These are phyloP conservation scores for Carassius gibelio DNA, from an alignment of 2,113 vertebrate species.

Conservation along the genomic window DNA sequence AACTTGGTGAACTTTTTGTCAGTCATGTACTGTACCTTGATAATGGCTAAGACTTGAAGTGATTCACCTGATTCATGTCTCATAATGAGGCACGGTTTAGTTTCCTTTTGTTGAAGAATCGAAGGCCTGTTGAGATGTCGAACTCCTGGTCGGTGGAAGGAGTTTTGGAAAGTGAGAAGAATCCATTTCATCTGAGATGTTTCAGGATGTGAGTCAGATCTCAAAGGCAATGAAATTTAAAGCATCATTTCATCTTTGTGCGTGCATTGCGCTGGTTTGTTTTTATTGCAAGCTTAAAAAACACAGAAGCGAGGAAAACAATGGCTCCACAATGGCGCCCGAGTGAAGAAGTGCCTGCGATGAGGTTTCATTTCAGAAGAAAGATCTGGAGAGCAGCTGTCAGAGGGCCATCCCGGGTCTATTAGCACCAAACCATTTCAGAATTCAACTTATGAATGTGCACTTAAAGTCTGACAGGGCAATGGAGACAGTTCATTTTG, in stretches of 20 bases:
- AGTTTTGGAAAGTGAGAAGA: not conserved
- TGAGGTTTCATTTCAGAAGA: conserved; percentile 22
- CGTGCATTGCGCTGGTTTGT: not conserved
- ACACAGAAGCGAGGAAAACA: not conserved
- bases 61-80: conserved; percentile 20
- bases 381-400: conserved; percentile 1
- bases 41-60: conserved; percentile 1
- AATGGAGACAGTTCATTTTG: conserved; percentile 52
- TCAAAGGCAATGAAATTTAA: conserved; percentile 18
- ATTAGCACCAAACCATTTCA: conserved; percentile 11
- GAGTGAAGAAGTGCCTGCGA: not conserved
- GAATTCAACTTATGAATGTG: conserved; percentile 39
- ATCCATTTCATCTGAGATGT: not conserved
- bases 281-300: not conserved
- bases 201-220: not conserved
- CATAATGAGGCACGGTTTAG: not conserved
- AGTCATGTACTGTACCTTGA: conserved; percentile 27
- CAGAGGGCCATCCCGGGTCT: conserved; percentile 11
- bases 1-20: conserved; percentile 61
- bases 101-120: conserved; percentile 30
- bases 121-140: not conserved
- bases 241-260: conserved; percentile 16
- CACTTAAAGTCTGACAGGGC: conserved; percentile 31
- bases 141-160: not conserved
- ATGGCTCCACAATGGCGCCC: not conserved